Percentiles rank a stretch among this genome's conserved stretches.
These are phyloP conservation scores for Habrosyne pyritoides DNA, from an alignment of 2,888 invertebrate species.

Conservation along the genomic window DNA sequence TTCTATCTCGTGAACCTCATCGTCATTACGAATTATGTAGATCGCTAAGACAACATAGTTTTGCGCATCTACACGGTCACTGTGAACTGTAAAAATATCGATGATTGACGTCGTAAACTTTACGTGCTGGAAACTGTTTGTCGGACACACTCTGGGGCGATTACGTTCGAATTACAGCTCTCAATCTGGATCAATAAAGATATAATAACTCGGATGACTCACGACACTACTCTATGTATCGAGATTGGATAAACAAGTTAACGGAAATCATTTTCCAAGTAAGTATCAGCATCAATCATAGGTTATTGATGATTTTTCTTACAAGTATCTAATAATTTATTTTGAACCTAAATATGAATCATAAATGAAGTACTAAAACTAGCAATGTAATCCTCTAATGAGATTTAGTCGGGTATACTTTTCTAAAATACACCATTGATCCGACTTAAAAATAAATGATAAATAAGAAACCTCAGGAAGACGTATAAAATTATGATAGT, in stretches of 20 bases:
- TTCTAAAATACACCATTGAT: too few species aligned
- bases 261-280: conserved; percentile 27
- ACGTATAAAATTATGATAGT: too few species aligned
- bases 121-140: conserved; percentile 36
- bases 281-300: conserved; percentile 16
- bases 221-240: conserved; percentile 20
- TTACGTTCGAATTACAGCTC: conserved; percentile 42
- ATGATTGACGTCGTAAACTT: conserved; percentile 53
- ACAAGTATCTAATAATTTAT: too few species aligned
- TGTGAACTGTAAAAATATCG: conserved; percentile 54
- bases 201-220: conserved; percentile 41
- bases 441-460: too few species aligned
- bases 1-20: neutral
- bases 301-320: conserved; percentile 14
- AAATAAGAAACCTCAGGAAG: too few species aligned
- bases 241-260: conserved; percentile 34
- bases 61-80: conserved; percentile 26
- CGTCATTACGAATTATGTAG: neutral
- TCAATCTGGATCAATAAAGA: conserved; percentile 48
- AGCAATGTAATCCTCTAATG: too few species aligned
- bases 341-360: neutral
- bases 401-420: too few species aligned
- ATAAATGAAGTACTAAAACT: too few species aligned
- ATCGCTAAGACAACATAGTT: conserved; percentile 20
- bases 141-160: conserved; percentile 36